Evolutionary conservation across 2,797 vertebrate species (phyloP), one percentile per base, ranked within the genome.

Genomic region (Uromys caudimaculatus): DNA sequence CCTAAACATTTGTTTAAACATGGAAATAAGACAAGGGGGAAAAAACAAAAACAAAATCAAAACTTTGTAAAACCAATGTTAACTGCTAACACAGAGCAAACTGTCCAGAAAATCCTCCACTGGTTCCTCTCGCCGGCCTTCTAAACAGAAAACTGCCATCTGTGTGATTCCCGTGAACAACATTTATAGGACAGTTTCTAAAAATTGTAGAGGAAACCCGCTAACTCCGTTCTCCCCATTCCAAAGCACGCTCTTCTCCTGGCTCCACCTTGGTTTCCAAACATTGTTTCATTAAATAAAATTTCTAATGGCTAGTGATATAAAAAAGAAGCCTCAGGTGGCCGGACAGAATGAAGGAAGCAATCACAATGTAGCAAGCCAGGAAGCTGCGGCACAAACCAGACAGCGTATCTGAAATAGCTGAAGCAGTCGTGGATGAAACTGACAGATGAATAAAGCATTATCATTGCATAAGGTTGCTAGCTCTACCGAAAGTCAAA

Each of bases 361-460:
- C 75, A 82, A 81, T 75, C 62, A 32, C 62, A 27, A 14, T 1
- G 2, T 6, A 81, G 73, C 38, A 83, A 94, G 32, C 69, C 5
- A 32, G 52, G 44, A n/a, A 75, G 69, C 71, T 13, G 47, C 13
- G 56, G 60, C 58, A 73, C 56, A 90, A 60, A 88, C 17, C 44
- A 88, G 44, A 19, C 13, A 64, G 75, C 19, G 0, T 3, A 8
- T n/a, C 71, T 41, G 32, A 67, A 71, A 56, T 0, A 41, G 58
- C 0, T 6, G 67, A 62, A 47, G 89, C 89, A 41, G 62, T 79
- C 91, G 32, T 35, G 94, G 93, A 12, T 89, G 73, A 97, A 86
- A 95, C 23, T 62, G 95, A 78, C 17, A 75, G 69, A 71, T 75
- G 73, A 90, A 89, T 58, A 83, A 21, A 44, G 1, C 41, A 62